Conservation (phyloP, 2,113 vertebrate species). For the Crotalus horridus region DNA sequence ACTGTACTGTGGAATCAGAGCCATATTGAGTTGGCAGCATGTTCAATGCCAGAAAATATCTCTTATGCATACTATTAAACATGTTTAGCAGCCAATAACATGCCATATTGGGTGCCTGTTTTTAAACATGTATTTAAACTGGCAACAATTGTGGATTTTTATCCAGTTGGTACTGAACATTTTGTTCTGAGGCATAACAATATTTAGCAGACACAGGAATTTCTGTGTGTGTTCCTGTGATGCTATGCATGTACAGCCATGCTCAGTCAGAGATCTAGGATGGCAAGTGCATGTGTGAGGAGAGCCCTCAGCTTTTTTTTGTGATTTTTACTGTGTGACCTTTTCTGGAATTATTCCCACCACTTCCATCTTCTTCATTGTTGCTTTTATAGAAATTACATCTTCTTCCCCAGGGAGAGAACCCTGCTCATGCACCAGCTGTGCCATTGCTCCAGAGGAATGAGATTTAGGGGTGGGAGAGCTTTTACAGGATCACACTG, state of each 20-base stretch:
- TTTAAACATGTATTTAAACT: background rate
- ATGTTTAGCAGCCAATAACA: background rate
- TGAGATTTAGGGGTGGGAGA: conserved; percentile 52
- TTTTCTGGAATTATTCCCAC: background rate
- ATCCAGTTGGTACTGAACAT: background rate
- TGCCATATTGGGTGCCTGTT: background rate
- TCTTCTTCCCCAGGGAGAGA: conserved; percentile 45
- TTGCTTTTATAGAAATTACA: conserved; percentile 18
- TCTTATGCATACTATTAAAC: background rate
- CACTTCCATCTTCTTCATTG: background rate
- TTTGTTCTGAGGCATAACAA: background rate
- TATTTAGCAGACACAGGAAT: background rate
- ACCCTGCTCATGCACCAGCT: conserved; percentile 57
- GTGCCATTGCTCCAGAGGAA: conserved; percentile 58
- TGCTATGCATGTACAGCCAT: background rate
- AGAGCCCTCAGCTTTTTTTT: background rate
- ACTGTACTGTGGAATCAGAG: background rate
- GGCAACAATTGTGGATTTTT: background rate
- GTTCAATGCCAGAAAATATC: background rate
- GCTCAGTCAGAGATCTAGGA: background rate
- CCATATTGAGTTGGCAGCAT: background rate
- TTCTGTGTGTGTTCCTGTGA: too few relatives aligned
- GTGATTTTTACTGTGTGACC: background rate
- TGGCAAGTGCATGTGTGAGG: background rate
- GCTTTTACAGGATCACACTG: conserved; percentile 34